Conservation (phyloP, 92 coral and sea anemone genomes). For the Chrysogorgia sp. region DNA sequence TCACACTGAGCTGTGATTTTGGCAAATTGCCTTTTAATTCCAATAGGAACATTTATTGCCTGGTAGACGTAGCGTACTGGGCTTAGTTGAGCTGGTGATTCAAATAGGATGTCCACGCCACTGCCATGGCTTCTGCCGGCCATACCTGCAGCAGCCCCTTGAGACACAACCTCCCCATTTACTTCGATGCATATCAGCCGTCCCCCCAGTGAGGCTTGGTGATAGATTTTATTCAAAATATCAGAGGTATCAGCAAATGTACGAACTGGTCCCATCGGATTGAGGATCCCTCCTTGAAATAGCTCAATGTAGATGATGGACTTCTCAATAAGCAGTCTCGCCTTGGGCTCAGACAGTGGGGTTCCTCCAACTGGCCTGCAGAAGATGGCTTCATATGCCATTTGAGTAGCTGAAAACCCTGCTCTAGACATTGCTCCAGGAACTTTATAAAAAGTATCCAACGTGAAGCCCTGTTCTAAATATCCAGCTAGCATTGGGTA, state of each 20-base stretch:
- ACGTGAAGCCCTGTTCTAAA: conserved; percentile 63
- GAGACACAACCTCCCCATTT: conserved; percentile 65
- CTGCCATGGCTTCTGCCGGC: conserved; percentile 66
- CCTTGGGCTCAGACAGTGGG: background rate
- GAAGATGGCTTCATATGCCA: conserved; percentile 72
- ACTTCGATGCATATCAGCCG: conserved; percentile 70
- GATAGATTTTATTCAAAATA: conserved; percentile 68
- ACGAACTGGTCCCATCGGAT: conserved; percentile 36
- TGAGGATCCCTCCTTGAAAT: conserved; percentile 60
- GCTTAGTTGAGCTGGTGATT: conserved; percentile 56
- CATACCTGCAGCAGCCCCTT: conserved; percentile 69
- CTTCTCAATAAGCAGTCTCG: conserved; percentile 59
- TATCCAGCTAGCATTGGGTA: conserved; percentile 67
- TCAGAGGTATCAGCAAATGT: conserved; percentile 70
- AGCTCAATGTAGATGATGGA: conserved; percentile 65
- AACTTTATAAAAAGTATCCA: conserved; percentile 68
- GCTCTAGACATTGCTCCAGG: conserved; percentile 57
- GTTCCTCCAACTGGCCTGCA: conserved; percentile 50
- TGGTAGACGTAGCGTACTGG: conserved; percentile 67
- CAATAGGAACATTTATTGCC: conserved; percentile 68
- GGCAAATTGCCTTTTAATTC: conserved; percentile 41
- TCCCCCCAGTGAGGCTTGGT: conserved; percentile 69
- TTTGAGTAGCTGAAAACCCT: conserved; percentile 57
- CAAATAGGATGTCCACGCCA: conserved; percentile 75
- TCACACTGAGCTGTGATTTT: conserved; percentile 58